Evolutionary conservation across 2,113 vertebrate species (phyloP), one percentile per base, ranked within the genome.

Genomic region (Antechinus stuartii): DNA sequence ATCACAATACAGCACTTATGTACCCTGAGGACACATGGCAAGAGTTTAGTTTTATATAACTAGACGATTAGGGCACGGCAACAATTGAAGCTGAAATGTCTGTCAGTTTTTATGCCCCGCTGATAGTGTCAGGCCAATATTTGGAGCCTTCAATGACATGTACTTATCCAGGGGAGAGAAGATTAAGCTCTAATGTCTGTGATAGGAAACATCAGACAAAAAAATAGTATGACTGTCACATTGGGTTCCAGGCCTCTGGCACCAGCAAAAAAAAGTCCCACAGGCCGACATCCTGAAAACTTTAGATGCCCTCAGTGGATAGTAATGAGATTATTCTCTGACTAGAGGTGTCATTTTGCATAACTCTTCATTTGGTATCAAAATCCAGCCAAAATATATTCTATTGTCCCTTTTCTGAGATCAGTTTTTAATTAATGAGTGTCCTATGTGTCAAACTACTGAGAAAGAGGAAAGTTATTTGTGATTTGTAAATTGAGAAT

Each of bases 351-450:
- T 92, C 84, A 91, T 95, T 94, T 96, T 93, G 50, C 52, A 30
- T 96, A 93, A 23, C 27, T 96, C 14, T 95, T 94, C 68, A 95
- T 94, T 96, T 56, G 76, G 55, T 52, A 91, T 56, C 94, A 96
- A 91, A 96, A 91, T 94, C 53, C 94, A 97, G 23, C 93, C 89
- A 56, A 95, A 96, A 56, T 57, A 94, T 49, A 30, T 94, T 96
- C 10, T 93, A 90, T 93, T 92, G 52, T 89, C 9, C 91, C 91
- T 35, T 94, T 14, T 24, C 42, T 91, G 55, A 53, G 94, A 92
- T 95, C 91, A 94, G 35, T n/a, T 57, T 8, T 57, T 92, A 54
- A 3, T 93, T 90, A 84, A 46, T n/a, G 16, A n/a, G 35, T n/a
- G 12, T 68, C 30, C 30, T 68, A 3, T 19, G 68, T 22, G 68